Evolutionary conservation across 2,888 invertebrate species (phyloP), one percentile per base, ranked within the genome.

Genomic region (Parnassius glacialis): DNA sequence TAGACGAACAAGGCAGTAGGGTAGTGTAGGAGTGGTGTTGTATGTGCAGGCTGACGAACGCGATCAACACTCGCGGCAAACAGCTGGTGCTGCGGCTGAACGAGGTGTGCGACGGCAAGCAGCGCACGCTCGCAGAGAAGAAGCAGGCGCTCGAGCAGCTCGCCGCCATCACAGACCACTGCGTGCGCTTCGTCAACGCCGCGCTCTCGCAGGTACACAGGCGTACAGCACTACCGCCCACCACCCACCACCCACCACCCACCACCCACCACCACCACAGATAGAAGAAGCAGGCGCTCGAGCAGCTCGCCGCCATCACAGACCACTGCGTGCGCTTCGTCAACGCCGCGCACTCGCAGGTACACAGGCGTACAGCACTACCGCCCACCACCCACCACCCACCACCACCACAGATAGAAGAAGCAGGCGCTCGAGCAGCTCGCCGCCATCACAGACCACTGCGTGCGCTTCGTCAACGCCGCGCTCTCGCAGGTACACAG

Each of bases 271-370:
- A 3, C 2, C 3, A 25, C 25, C 25, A 25, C 25, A 5, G 3
- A 16, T 16, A 97, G 85, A 96, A 96, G 81, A 96, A 96, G 81
- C 93, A 95, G 59, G 97, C 97, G 54, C 88, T 97, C 54, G 94
- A 96, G 78, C 94, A 96, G 76, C 92, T 97, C 12, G 96, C 96
- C 0, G 94, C 94, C 78, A 95, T 97, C 81, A 96, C 97, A 13
- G 97, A 97, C 88, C 97, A 98, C 89, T 97, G 97, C 83, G 95
- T 97, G 70, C 93, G 94, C 68, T 97, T 97, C 87, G 96, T 97
- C 61, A 94, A 94, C 76, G 93, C 94, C 72, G 96, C 96, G 43
- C 89, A 97, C 55, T 94, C 94, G 47, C 94, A 94, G 71, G 78
- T 72, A 12, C 25, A 25, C 25, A 25, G 25, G 16, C 16, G 16